These are phyloP conservation scores for Oenanthe oenanthe DNA, from an alignment of 2,113 vertebrate genomes.

Conservation along the genomic window DNA sequence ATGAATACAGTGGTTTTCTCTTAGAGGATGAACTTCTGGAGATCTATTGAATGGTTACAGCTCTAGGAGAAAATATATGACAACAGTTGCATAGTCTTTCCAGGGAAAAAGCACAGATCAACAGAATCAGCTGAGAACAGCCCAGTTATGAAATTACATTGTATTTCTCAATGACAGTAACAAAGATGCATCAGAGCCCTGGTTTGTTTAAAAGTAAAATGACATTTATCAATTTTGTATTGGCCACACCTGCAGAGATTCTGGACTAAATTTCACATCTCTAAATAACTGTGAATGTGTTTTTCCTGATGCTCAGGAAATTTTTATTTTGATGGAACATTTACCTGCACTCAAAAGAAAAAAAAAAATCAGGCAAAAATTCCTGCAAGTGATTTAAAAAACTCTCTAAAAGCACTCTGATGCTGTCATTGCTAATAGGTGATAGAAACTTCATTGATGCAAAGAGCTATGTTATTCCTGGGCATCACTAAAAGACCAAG, in stretches of 20 bases:
- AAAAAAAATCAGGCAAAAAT: slow-evolving; percentile 7
- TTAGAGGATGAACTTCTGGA: background rate
- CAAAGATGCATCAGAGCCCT: background rate
- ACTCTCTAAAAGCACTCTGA: slow-evolving; percentile 46
- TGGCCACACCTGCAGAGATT: background rate
- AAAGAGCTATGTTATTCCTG: slow-evolving; percentile 58
- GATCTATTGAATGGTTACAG: background rate
- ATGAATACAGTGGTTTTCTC: background rate
- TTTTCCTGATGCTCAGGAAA: background rate
- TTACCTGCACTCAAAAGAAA: background rate
- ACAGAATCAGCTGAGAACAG: background rate
- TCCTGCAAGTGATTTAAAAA: slow-evolving; percentile 30
- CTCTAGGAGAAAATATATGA: background rate
- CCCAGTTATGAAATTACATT: background rate
- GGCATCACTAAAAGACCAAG: slow-evolving; percentile 53
- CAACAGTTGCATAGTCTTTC: background rate
- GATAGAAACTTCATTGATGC: slow-evolving; percentile 49
- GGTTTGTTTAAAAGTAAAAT: background rate
- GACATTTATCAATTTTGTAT: background rate
- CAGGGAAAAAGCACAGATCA: background rate
- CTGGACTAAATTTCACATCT: background rate
- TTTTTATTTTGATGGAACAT: background rate
- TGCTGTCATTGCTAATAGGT: slow-evolving; percentile 38
- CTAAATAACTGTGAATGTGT: background rate
- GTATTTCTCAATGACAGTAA: background rate